Percentiles rank a stretch among this genome's conserved stretches.
Conservation (phyloP, 2,888 invertebrate genomes). For the Amblyjoppa proteus region DNA sequence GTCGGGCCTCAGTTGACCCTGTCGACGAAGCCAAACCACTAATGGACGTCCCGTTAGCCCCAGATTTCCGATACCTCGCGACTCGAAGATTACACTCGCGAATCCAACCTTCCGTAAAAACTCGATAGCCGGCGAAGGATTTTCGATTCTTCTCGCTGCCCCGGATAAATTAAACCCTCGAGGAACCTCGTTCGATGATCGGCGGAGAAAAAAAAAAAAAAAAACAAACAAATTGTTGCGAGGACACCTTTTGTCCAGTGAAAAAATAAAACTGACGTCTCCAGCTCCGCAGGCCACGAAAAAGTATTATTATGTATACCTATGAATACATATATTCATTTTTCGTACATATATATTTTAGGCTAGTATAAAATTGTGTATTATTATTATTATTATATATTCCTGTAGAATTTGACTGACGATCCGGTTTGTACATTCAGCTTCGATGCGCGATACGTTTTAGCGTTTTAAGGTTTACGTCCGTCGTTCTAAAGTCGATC, state of each 20-base stretch:
- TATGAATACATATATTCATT: constrained; percentile 84
- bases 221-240: not conserved
- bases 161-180: constrained; percentile 1
- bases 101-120: constrained; percentile 1
- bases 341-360: constrained; percentile 85
- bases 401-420: constrained; percentile 81
- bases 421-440: constrained; percentile 84
- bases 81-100: constrained; percentile 14
- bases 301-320: constrained; percentile 71
- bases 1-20: constrained; percentile 36
- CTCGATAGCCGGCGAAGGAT: not conserved
- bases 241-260: not conserved
- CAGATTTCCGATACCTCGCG: constrained; percentile 14
- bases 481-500: not conserved
- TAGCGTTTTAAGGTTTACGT: not conserved
- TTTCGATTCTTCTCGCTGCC: not conserved
- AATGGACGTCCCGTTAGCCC: constrained; percentile 64
- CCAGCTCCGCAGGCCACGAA: constrained; percentile 80
- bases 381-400: constrained; percentile 75
- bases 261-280: constrained; percentile 66
- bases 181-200: not conserved
- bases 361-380: constrained; percentile 81
- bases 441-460: constrained; percentile 75
- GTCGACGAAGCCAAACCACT: constrained; percentile 63
- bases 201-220: constrained; percentile 20